These are phyloP conservation scores for Caenorhabditis sp. DNA, from an alignment of 2,888 invertebrate species.

Conservation along the genomic window DNA sequence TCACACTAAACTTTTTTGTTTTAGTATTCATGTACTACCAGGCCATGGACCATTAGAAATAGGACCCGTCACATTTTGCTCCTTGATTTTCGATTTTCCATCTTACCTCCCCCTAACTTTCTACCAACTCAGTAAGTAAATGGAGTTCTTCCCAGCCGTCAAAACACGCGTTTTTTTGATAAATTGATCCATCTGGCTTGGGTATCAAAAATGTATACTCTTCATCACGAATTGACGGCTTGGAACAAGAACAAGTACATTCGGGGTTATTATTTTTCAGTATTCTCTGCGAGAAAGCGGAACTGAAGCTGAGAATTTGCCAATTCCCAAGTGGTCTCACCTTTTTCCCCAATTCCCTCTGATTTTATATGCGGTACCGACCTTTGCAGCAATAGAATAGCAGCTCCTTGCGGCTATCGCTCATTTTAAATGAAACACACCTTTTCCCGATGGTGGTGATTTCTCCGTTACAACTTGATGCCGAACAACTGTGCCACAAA, in stretches of 20 bases:
- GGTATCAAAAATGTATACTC: constrained; percentile 63
- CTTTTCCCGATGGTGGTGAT: constrained; percentile 48
- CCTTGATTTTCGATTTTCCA: constrained; percentile 7
- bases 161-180: constrained; percentile 43
- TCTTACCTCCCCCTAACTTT: no score
- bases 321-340: constrained; percentile 28
- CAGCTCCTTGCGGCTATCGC: constrained; percentile 37
- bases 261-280: constrained; percentile 21
- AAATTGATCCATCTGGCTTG: constrained; percentile 46
- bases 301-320: not conserved
- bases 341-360: constrained; percentile 3
- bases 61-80: not conserved
- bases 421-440: constrained; percentile 49
- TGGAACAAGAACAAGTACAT: constrained; percentile 21
- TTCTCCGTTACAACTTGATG: constrained; percentile 61
- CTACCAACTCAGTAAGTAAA: no score
- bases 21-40: constrained; percentile 45
- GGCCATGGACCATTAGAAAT: not conserved
- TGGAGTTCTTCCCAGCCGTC: constrained; percentile 1
- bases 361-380: constrained; percentile 4
- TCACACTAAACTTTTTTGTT: constrained; percentile 31
- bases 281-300: not conserved
- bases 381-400: constrained; percentile 44
- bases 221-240: constrained; percentile 35
- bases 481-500: constrained; percentile 58